Evolutionary conservation across 2,888 invertebrate species (phyloP), one percentile per base, ranked within the genome.

Genomic region (Drosophila prostipennis): DNA sequence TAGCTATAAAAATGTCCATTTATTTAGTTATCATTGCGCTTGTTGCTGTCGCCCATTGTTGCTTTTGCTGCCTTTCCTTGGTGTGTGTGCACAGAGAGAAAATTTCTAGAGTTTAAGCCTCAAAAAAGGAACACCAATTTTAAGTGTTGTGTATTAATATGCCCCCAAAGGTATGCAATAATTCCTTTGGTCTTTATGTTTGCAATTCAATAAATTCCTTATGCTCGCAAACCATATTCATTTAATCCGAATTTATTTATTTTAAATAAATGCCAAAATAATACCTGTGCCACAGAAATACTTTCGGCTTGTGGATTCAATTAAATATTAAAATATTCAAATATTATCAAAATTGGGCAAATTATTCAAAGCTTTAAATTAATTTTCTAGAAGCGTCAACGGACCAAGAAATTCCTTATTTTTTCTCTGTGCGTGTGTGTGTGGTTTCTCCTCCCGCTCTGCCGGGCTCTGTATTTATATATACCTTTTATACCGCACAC

Each of bases 1-100:
- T 88, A 87, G 84, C 84, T 84, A 87, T 84, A 84, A 84, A 84
- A 84, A 84, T 84, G 88, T 84, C 88, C 88, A 84, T 84, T 84
- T 84, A 84, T 84, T 84, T 84, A 84, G 84, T 84, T 84, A 84
- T 84, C 84, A 84, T 87, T 86, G 83, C 79, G 78, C 80, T 82
- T 80, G 83, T 80, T 85, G 81, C 70, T 72, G 75, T 69, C 78
- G 76, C 69, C 61, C 72, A 54, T 68, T 78, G 72, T 68, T 56
- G 53, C 49, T 43, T 8, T 34, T 46, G 32, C 45, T 52, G 46
- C 42, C 10, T 36, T 16, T 16, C 61, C 34, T 32, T 19, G 5
- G 60, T 32, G 45, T 61, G 60, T 19, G 13, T 59, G 37, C 60
- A 61, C 60, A 23, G 29, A 1, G 23, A 42, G 6, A 42, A 42